A percentile compares a stretch with the other conserved stretches of the same genome.
phyloP scores from a whole-genome alignment of 2,113 vertebrate genomes.

The Centrocercus urophasianus region DNA sequence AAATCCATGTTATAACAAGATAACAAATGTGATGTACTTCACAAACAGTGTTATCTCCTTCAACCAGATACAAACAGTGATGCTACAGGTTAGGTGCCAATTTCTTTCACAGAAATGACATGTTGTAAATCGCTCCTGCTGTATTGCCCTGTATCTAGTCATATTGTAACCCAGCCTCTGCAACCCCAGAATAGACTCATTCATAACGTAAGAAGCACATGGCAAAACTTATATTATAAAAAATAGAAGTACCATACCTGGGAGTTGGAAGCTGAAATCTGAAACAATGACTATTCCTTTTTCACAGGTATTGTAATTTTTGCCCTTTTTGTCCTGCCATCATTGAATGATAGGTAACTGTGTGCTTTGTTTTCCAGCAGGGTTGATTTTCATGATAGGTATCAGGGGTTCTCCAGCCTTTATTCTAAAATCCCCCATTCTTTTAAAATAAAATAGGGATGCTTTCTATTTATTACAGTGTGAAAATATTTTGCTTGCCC shows the following conservation, averaged over 20 bases:
- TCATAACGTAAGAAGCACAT: constrained; percentile 12
- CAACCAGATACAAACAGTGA: constrained; percentile 36
- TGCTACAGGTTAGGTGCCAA: constrained; percentile 34
- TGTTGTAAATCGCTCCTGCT: constrained; percentile 30
- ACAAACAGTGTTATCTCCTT: constrained; percentile 39
- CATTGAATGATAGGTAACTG: neutral
- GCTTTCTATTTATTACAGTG: neutral
- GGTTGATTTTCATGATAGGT: neutral
- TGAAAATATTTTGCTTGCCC: neutral
- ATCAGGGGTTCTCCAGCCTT: neutral
- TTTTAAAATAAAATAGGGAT: neutral
- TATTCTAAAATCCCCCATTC: neutral
- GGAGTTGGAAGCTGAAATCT: neutral
- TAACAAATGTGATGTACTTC: constrained; percentile 41
- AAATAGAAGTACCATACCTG: neutral
- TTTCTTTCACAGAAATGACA: constrained; percentile 44
- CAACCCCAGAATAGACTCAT: neutral
- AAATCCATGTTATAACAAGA: neutral
- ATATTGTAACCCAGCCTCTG: neutral
- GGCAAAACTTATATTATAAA: neutral
- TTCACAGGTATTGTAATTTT: neutral
- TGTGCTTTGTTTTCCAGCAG: neutral
- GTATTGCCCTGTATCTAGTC: neutral
- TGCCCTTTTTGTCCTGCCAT: neutral
- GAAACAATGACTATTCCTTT: neutral